Evolutionary conservation across 1,140 invertebrate genomes (phyloP), one percentile per base, ranked within the genome.

Genomic region (Nomia melanderi): DNA sequence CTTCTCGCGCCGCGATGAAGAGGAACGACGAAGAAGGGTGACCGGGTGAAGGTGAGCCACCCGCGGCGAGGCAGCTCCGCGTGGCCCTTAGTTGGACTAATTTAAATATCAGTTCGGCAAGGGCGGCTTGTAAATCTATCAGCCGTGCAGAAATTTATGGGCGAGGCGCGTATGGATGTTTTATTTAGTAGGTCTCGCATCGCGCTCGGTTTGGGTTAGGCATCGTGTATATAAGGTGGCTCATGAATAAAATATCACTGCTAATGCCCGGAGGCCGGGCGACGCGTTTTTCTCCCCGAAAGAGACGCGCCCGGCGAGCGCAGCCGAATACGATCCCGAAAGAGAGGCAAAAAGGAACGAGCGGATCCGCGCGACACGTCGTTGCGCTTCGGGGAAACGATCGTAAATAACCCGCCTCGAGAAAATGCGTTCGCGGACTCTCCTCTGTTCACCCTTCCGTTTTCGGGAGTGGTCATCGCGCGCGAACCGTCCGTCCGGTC

Each of bases 91-190:
- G 88, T 91, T 91, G 86, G 87, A 91, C 91, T 92, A 92, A 92
- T 92, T 92, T 92, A 92, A 92, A 92, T 92, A 92, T 92, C 90
- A 91, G 90, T 91, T 92, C 89, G 86, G 88, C 86, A 83, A 88
- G 89, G 87, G 88, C 85, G 87, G 88, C 90, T 92, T 92, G 90
- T 92, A 92, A 92, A 92, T 92, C 91, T 92, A 92, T 92, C 91
- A 87, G 89, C 85, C 81, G 80, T 87, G 77, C 88, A 89, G 85
- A 91, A 92, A 91, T 92, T 92, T 92, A 92, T 91, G 87, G 88
- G 86, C 76, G 79, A 86, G 83, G 83, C 83, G 88, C 88, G 88
- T 91, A 90, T 91, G 88, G 88, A 91, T 92, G 88, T 92, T 92
- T 92, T 91, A 92, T 91, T 91, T 91, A 91, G 89, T 91, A 91